phyloP scores from a whole-genome alignment of 2,113 vertebrate species.

The Sorex fumeus region DNA sequence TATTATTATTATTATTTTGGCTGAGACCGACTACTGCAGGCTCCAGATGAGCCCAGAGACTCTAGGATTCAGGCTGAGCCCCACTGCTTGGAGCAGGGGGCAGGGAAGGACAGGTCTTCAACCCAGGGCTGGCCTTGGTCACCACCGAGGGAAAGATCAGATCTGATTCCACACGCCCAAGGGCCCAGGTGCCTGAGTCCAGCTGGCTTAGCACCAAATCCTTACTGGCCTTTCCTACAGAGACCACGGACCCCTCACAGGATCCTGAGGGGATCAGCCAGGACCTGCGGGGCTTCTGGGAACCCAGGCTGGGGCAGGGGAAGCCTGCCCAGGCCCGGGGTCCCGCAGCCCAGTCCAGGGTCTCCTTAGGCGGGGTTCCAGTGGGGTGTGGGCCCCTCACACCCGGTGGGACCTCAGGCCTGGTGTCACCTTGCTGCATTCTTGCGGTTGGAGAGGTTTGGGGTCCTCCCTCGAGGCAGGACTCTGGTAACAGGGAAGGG shows the following conservation, averaged over 20 bases:
- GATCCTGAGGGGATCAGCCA: too few species aligned
- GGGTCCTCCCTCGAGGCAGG: not conserved
- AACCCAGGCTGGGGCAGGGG: not conserved
- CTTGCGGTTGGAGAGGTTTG: not conserved
- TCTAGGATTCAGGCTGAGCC: not conserved
- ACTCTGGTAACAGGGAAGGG: not conserved
- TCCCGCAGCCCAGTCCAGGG: not conserved
- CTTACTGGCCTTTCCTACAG: not conserved
- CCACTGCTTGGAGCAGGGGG: not conserved
- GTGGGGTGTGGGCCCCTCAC: not conserved
- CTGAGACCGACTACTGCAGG: not conserved
- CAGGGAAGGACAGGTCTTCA: constrained; percentile 53
- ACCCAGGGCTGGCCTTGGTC: constrained; percentile 82
- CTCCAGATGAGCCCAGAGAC: not conserved
- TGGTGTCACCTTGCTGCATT: not conserved
- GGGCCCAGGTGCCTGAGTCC: not conserved
- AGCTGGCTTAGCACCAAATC: not conserved
- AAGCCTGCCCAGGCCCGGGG: not conserved
- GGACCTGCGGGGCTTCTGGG: not conserved
- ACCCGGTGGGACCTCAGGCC: not conserved
- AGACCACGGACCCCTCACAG: not conserved
- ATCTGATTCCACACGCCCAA: not conserved
- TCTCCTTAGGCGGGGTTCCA: not conserved
- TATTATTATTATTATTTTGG: too few species aligned
- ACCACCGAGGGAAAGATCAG: not conserved